phyloP scores from a whole-genome alignment of 1,140 invertebrate species.

The Limonius californicus region DNA sequence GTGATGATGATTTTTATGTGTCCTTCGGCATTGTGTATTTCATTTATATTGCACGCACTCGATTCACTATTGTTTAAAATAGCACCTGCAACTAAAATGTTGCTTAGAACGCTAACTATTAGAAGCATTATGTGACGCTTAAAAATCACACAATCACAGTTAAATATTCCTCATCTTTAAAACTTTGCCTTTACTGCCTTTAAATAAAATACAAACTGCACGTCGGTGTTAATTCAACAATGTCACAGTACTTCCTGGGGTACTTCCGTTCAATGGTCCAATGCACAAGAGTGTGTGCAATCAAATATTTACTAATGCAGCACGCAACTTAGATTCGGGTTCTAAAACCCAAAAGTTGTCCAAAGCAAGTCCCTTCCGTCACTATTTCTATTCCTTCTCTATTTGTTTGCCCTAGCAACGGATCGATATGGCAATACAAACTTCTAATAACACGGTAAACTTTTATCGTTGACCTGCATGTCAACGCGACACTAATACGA shows the following conservation, averaged over 20 bases:
- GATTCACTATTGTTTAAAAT: not conserved
- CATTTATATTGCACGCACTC: slow-evolving; percentile 13
- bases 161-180: not conserved
- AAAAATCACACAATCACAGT: not conserved
- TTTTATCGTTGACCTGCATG: too few species aligned
- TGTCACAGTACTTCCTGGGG: slow-evolving; percentile 5
- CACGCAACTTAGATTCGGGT: not conserved
- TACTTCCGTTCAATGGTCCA: slow-evolving; percentile 12
- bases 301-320: not conserved
- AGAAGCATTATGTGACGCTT: not conserved
- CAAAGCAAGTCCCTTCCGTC: not conserved
- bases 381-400: not conserved
- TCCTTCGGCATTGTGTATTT: slow-evolving; percentile 17
- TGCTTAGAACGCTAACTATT: not conserved
- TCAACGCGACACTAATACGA: not conserved
- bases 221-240: not conserved
- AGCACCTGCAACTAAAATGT: not conserved
- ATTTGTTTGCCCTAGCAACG: slow-evolving; percentile 3
- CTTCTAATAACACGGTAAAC: not conserved
- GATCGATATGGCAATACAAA: slow-evolving; percentile 4
- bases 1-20: slow-evolving; percentile 18
- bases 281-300: slow-evolving; percentile 7
- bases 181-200: not conserved
- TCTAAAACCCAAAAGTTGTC: not conserved
- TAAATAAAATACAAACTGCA: not conserved